These are phyloP conservation scores for Erithacus rubecula DNA, from an alignment of 2,797 vertebrate genomes.

Conservation along the genomic window DNA sequence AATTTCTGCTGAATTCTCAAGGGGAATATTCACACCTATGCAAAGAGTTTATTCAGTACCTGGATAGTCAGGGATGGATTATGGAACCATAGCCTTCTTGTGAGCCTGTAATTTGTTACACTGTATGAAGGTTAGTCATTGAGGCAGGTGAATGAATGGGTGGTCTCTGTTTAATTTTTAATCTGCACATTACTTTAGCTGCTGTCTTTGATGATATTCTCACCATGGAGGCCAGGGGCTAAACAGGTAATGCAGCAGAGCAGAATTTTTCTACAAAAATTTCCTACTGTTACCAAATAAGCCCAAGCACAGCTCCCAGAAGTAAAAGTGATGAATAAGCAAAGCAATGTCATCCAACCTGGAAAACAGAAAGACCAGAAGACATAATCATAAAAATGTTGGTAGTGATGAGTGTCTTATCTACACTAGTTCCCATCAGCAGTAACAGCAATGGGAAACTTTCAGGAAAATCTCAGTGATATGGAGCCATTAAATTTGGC, in stretches of 20 bases:
- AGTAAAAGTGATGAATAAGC: slow-evolving; percentile 29
- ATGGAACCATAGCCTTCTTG: neutral
- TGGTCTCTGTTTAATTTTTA: slow-evolving; percentile 1
- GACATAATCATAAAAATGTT: neutral
- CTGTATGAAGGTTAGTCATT: neutral
- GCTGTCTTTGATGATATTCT: neutral
- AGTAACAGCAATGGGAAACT: neutral
- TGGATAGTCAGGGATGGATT: neutral
- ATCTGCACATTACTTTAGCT: neutral
- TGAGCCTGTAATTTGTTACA: neutral
- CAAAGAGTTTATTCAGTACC: neutral
- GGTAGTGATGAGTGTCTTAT: neutral
- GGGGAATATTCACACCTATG: neutral
- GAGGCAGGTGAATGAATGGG: neutral
- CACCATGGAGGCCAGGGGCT: neutral
- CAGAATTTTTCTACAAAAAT: slow-evolving; percentile 1
- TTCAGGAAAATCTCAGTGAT: neutral
- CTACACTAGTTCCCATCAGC: neutral
- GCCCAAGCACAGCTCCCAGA: neutral
- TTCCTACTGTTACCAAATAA: neutral
- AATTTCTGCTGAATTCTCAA: neutral
- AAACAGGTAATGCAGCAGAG: neutral
- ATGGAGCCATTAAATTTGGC: neutral
- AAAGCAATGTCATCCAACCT: neutral
- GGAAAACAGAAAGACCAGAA: neutral